Conservation (phyloP, 1,140 invertebrate species). For the Paralvinella palmiformis region DNA sequence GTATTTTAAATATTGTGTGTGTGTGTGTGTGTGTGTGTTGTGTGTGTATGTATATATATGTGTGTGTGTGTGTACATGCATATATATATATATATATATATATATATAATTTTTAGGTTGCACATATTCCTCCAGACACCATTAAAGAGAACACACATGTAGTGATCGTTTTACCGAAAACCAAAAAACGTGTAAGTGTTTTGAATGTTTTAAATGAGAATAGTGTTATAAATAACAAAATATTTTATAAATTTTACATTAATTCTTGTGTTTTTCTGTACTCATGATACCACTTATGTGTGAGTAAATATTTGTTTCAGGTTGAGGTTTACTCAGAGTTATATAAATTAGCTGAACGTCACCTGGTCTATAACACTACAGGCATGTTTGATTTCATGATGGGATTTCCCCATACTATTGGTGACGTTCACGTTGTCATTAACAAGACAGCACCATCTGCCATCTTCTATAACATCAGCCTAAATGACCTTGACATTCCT, state of each 20-base stretch:
- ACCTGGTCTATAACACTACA: conserved; percentile 54
- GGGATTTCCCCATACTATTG: conserved; percentile 33
- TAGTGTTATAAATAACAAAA: neutral
- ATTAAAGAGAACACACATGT: no score
- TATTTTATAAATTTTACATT: neutral
- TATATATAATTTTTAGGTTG: no score
- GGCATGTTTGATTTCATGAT: conserved; percentile 39
- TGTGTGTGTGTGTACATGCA: no score
- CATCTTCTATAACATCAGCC: conserved; percentile 57
- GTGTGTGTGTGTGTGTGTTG: no score
- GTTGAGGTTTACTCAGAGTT: conserved; percentile 61
- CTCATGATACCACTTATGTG: no score
- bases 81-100: no score
- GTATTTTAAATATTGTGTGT: no score
- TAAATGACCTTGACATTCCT: conserved; percentile 55
- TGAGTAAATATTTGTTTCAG: conserved; percentile 52
- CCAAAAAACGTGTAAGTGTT: neutral
- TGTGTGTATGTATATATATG: no score
- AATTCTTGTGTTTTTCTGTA: no score
- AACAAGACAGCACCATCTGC: conserved; percentile 54
- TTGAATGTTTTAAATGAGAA: neutral
- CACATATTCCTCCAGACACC: no score
- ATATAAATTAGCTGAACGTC: conserved; percentile 56
- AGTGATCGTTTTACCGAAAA: neutral
- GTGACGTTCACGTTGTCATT: conserved; percentile 34